Base-by-base conservation (phyloP, 2,113 vertebrate genomes). In the Anguilla rostrata region DNA sequence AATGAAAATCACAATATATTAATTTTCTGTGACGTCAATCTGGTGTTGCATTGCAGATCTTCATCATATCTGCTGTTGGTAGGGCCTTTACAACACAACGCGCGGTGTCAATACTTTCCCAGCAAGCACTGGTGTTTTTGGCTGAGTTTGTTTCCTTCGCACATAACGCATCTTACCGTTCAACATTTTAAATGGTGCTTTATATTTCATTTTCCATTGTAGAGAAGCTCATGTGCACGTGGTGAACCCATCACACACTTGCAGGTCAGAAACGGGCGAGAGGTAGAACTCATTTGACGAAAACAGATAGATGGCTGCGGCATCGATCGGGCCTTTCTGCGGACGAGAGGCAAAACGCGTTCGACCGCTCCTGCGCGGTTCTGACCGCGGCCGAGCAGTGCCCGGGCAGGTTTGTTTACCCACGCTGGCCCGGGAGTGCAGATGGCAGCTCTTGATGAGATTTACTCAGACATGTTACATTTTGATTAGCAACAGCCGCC, bases 391-490 rank as follows among this genome's bases (percentile, higher is more conserved):
- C 20, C 20, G 46, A 49, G 81, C 40, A 29, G 5, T 49, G 0
- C 14, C 60, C 39, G 39, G n/a, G 83, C 34, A 71, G 39, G 14
- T 43, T 41, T 63, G 53, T 83, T 83, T 83, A 39, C 83, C 56
- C 29, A 71, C 39, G 5, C 26, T n/a, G 46, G 66, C 66, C 16
- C 41, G 1, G 34, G 49, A 40, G 63, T 34, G 75, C 29, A 84
- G 12, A 53, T 9, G 1, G 6, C 49, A 4, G 39, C 66, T 60
- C 82, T 53, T 88, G 89, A 89, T 88, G 86, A 87, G 88, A 91
- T 91, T 83, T 83, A 88, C 78, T 82, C 39, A 71, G 89, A 91
- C 89, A 84, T 86, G 75, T 82, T 88, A 88, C 78, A 86, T 91
- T 88, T 90, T 89, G 86, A 88, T 89, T 86, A 26, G 84, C 83